phyloP scores from a whole-genome alignment of 2,797 vertebrate species.

The Acipenser ruthenus region DNA sequence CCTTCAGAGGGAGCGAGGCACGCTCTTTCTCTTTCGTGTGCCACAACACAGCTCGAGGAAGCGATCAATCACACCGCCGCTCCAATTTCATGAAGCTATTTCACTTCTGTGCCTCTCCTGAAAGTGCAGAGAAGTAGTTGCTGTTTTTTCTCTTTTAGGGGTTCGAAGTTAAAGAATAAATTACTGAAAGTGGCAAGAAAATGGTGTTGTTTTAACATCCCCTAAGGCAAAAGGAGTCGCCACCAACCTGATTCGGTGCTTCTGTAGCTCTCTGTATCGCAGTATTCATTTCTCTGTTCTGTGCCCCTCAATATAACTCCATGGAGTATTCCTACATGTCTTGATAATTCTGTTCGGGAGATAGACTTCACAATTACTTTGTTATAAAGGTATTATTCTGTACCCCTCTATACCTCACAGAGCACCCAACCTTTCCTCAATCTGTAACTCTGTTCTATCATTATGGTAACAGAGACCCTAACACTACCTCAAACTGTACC shows the following conservation, averaged over 20 bases:
- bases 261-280: background rate
- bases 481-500: no score
- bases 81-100: conserved; percentile 10
- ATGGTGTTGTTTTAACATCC: background rate
- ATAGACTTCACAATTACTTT: no score
- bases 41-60: conserved; percentile 11
- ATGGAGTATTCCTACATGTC: no score
- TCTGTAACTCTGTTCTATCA: no score
- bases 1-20: background rate
- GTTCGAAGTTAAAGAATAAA: background rate
- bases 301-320: no score
- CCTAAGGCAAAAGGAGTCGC: background rate
- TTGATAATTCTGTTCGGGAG: no score
- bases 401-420: no score
- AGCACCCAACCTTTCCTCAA: no score
- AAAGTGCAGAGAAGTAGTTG: background rate
- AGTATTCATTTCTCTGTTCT: background rate
- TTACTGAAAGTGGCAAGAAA: background rate
- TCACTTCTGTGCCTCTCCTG: conserved; percentile 9
- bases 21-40: conserved; percentile 23
- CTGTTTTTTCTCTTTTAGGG: background rate
- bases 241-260: background rate
- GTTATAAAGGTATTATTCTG: no score
- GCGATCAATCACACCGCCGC: background rate
- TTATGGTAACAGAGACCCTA: no score